Base-by-base conservation (phyloP, 2,888 invertebrate species). In the Aleiodes alternator region DNA sequence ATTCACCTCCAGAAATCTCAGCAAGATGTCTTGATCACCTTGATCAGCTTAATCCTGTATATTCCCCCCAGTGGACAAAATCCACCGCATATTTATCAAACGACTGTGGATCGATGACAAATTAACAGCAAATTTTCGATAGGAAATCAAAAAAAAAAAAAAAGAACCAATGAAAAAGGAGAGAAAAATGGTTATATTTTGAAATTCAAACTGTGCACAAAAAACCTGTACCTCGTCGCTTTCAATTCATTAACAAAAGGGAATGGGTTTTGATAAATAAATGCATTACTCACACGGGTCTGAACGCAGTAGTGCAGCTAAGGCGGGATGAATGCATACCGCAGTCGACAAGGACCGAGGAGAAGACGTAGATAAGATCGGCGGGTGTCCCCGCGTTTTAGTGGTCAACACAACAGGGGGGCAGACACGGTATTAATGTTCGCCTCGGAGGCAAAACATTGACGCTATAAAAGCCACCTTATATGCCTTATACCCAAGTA, bases 301-400 rank as follows among this genome's bases (percentile, higher is more conserved):
- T 50, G 51, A 68, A 31, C 51, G 68, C 51, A 68, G 72, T 69
- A 69, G 70, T 73, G 72, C 11, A 14, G 73, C 69, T 56, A 12
- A 79, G 80, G 82, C 84, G 83, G 86, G 85, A 88, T 88, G 87
- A 88, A 88, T 88, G 87, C 88, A 88, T 88, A 88, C 87, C 87
- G 84, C 1, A 87, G 86, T 84, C 84, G 86, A 87, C 86, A 85
- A 87, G 87, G 84, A 85, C 86, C 87, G 83, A 85, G 84, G 82
- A 86, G 84, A 86, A 87, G 84, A 86, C 82, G 83, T 79, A 88
- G 89, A 89, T 89, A 89, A 89, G 89, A 89, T 89, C 89, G 87
- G 87, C 89, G 89, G 88, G 89, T 89, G 89, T 89, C 88, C 88
- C 88, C 78, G 87, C 87, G 87, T 87, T 88, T 89, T 88, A 88